phyloP scores from a whole-genome alignment of 1,140 invertebrate species.

The Sminthurides bifidus region DNA sequence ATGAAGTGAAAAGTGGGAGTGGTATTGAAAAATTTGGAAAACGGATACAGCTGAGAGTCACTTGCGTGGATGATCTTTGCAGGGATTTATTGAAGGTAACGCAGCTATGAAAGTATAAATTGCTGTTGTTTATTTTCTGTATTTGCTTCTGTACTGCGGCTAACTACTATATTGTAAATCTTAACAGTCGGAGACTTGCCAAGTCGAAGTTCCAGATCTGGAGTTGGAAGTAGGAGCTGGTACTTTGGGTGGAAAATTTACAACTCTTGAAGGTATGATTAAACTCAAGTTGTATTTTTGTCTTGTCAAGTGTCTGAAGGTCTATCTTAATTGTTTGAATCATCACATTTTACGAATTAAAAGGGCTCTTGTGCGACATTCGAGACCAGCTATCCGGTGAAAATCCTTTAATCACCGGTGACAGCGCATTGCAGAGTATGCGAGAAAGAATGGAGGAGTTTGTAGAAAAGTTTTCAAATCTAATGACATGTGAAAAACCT shows the following conservation, averaged over 20 bases:
- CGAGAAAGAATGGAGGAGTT: conserved; percentile 50
- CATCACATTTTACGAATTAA: too few relatives aligned
- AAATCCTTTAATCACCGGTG: conserved; percentile 17
- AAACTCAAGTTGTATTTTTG: too few relatives aligned
- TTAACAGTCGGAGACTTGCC: conserved; percentile 78
- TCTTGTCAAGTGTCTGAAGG: too few relatives aligned
- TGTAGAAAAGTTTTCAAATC: conserved; percentile 53
- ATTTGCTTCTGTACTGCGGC: too few relatives aligned
- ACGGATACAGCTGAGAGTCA: conserved; percentile 62
- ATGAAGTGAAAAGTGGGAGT: conserved; percentile 88
- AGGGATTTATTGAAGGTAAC: conserved; percentile 83
- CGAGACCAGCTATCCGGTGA: conserved; percentile 11
- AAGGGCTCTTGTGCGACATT: conserved; percentile 9
- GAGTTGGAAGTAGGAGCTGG: conserved; percentile 73
- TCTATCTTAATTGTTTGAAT: too few relatives aligned
- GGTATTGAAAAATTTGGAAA: conserved; percentile 77
- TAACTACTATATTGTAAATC: too few relatives aligned
- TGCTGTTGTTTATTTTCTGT: too few relatives aligned
- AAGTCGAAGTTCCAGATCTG: conserved; percentile 74
- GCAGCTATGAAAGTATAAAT: too few relatives aligned
- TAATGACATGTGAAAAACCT: conserved; percentile 50
- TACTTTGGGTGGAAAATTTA: conserved; percentile 84
- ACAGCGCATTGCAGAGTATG: conserved; percentile 37
- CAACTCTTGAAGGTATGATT: conserved; percentile 76
- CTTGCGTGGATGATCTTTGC: conserved; percentile 62